These are phyloP conservation scores for Notarius quadriscutis DNA, from an alignment of 2,113 vertebrate genomes.

Conservation along the genomic window DNA sequence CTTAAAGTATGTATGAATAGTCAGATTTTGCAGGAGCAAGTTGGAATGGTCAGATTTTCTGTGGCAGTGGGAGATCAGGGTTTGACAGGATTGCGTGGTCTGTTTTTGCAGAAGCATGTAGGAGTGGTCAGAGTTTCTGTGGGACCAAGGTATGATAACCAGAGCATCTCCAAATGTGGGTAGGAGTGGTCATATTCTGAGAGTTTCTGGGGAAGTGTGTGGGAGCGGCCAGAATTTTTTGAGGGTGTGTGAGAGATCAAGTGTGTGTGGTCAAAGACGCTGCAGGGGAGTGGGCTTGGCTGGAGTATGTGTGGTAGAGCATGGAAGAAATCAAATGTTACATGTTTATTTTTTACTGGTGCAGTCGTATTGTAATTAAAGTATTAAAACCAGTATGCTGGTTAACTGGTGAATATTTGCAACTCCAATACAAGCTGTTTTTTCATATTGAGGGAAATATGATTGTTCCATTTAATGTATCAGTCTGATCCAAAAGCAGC, in stretches of 20 bases:
- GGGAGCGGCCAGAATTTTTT: neutral
- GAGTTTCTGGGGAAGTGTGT: neutral
- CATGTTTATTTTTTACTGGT: neutral
- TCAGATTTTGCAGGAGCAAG: neutral
- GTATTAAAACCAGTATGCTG: neutral
- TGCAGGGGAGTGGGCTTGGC: neutral
- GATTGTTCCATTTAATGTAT: neutral
- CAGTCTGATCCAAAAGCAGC: constrained; percentile 41
- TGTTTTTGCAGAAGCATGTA: neutral
- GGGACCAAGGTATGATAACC: neutral
- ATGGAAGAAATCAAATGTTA: too few relatives aligned
- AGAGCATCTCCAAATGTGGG: neutral
- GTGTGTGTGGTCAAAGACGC: neutral
- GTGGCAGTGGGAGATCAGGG: neutral
- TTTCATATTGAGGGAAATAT: neutral
- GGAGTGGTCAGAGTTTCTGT: neutral
- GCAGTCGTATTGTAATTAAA: neutral
- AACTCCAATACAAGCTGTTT: neutral
- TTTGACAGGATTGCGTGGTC: neutral
- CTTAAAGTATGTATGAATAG: too few relatives aligned
- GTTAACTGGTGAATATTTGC: neutral
- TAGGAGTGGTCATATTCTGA: neutral
- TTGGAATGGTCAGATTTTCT: neutral
- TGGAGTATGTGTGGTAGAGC: neutral
- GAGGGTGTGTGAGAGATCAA: neutral